phyloP scores from a whole-genome alignment of 2,113 vertebrate genomes.

The Mormyrus lacerda region DNA sequence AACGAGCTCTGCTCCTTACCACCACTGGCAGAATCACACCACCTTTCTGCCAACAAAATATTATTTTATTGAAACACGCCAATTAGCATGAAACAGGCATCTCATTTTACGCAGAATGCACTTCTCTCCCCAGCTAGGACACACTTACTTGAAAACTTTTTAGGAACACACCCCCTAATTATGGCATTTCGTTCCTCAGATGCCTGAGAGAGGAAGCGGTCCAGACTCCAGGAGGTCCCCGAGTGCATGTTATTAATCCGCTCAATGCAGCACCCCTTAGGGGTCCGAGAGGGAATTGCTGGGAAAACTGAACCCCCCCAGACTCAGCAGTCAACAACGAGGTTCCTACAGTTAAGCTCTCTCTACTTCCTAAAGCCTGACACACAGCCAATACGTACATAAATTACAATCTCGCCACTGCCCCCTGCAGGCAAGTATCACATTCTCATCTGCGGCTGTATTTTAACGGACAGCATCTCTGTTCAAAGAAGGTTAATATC shows the following conservation, averaged over 20 bases:
- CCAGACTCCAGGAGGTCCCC: constrained; percentile 19
- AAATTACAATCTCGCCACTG: background rate
- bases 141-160: background rate
- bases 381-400: background rate
- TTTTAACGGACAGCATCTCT: background rate
- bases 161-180: background rate
- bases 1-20: background rate
- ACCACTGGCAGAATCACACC: background rate
- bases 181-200: background rate
- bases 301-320: background rate
- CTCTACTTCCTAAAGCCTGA: background rate
- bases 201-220: background rate
- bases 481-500: background rate
- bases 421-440: background rate
- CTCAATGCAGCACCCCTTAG: constrained; percentile 36
- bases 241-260: constrained; percentile 36
- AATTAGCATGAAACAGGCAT: background rate
- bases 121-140: background rate
- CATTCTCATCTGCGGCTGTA: background rate
- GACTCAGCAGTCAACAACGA: background rate
- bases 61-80: background rate
- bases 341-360: constrained; percentile 19
- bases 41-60: background rate
- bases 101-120: background rate
- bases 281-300: constrained; percentile 16